A percentile compares a stretch with the other conserved stretches of the same genome.
Evolutionary conservation across 2,888 invertebrate genomes (phyloP).

Genomic region (Bembecia ichneumoniformis): DNA sequence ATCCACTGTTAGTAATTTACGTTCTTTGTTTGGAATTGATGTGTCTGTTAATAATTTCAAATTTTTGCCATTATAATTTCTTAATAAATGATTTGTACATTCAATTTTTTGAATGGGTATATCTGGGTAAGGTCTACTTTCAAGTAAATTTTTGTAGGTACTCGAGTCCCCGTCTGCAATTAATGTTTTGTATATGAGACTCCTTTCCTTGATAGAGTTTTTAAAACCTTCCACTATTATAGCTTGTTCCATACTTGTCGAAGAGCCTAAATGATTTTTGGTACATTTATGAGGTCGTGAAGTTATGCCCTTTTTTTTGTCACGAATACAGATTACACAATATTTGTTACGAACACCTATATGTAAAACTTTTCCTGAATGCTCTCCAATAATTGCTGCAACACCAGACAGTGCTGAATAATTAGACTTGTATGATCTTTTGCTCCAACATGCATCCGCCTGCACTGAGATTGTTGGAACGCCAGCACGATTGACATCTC

Average conservation of each 20-base stretch:
- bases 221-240: conserved; percentile 1
- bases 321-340: conserved; percentile 11
- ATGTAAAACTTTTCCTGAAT: conserved; percentile 12
- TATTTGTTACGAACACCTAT: conserved; percentile 13
- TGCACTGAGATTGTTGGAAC: conserved; percentile 5
- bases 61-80: conserved; percentile 10
- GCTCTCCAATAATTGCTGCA: conserved; percentile 14
- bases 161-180: conserved; percentile 9
- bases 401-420: conserved; percentile 13
- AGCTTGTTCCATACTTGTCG: conserved; percentile 1
- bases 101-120: conserved; percentile 8
- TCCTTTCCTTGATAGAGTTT: not conserved
- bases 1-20: conserved; percentile 9
- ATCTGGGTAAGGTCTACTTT: conserved; percentile 8
- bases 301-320: not conserved
- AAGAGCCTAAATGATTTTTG: not conserved
- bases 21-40: not conserved
- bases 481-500: conserved; percentile 2
- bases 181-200: not conserved
- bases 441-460: conserved; percentile 11
- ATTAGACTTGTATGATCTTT: conserved; percentile 11
- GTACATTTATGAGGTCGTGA: conserved; percentile 7
- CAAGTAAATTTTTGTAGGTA: no score
- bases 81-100: no score
- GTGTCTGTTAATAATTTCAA: conserved; percentile 1